phyloP scores from a whole-genome alignment of 53 echinoderm and acorn worm genomes.

The Henricia sp. region DNA sequence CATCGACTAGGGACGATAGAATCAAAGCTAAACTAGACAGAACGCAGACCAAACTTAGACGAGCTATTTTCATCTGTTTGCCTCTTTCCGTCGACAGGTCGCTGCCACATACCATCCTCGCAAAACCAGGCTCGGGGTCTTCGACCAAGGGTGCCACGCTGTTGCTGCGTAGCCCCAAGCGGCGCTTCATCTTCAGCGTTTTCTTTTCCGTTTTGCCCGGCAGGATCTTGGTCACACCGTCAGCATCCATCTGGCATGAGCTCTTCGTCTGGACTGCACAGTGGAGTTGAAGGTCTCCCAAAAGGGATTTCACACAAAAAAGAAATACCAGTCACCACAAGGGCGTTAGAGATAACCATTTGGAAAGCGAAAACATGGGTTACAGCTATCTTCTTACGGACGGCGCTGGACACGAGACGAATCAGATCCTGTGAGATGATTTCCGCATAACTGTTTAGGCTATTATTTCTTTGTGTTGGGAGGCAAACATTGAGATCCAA shows the following conservation, averaged over 20 bases:
- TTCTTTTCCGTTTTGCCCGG: not conserved
- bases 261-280: too few relatives aligned
- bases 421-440: too few relatives aligned
- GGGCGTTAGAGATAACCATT: too few relatives aligned
- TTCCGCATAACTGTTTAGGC: too few relatives aligned
- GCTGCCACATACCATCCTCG: slow-evolving; percentile 41
- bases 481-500: too few relatives aligned
- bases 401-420: too few relatives aligned
- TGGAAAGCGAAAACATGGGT: too few relatives aligned
- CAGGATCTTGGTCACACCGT: not conserved
- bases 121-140: slow-evolving; percentile 34
- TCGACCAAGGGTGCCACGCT: slow-evolving; percentile 61
- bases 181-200: not conserved
- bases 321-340: too few relatives aligned
- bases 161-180: slow-evolving; percentile 49
- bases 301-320: too few relatives aligned
- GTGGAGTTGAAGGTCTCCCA: too few relatives aligned
- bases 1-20: slow-evolving; percentile 51
- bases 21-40: slow-evolving; percentile 60
- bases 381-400: too few relatives aligned
- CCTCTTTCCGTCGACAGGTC: slow-evolving; percentile 74
- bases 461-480: too few relatives aligned
- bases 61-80: slow-evolving; percentile 61
- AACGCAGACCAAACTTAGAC: slow-evolving; percentile 66
- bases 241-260: slow-evolving; percentile 8